Evolutionary conservation across 1,140 invertebrate genomes (phyloP).

Genomic region (Diorhabda elongata): DNA sequence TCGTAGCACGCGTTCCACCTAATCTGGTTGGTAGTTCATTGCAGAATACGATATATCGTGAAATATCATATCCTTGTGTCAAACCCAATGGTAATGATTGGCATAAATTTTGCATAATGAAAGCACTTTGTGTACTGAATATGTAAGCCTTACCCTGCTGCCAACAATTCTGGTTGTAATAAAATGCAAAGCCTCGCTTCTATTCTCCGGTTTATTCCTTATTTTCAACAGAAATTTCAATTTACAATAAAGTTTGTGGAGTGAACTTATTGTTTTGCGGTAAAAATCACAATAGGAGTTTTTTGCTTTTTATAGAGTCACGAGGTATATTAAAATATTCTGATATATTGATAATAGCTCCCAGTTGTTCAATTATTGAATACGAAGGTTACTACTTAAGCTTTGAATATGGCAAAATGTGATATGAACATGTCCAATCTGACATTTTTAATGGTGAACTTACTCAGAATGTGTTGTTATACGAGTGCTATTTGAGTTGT

Average conservation of each 20-base stretch:
- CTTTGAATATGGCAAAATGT: no score
- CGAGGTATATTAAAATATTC: no score
- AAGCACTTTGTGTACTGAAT: constrained; percentile 40
- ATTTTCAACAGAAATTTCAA: constrained; percentile 14
- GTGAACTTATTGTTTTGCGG: no score
- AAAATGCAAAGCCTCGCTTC: constrained; percentile 34
- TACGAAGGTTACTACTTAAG: no score
- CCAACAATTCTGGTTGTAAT: constrained; percentile 35
- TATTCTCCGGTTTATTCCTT: constrained; percentile 16
- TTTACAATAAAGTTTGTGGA: background rate
- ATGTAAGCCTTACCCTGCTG: constrained; percentile 28
- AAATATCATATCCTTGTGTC: constrained; percentile 47
- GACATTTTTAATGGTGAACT: no score
- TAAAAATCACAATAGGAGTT: no score
- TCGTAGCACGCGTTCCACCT: constrained; percentile 37
- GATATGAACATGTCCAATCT: no score
- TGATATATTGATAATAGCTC: no score
- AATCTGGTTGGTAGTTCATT: constrained; percentile 44
- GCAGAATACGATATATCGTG: constrained; percentile 42
- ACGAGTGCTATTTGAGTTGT: no score
- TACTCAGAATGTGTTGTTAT: no score
- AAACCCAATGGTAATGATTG: constrained; percentile 49
- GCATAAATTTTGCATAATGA: constrained; percentile 49
- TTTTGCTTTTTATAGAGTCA: no score
- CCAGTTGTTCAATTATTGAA: no score